Conservation (phyloP, 1,140 invertebrate species). For the Drosophila tani region DNA sequence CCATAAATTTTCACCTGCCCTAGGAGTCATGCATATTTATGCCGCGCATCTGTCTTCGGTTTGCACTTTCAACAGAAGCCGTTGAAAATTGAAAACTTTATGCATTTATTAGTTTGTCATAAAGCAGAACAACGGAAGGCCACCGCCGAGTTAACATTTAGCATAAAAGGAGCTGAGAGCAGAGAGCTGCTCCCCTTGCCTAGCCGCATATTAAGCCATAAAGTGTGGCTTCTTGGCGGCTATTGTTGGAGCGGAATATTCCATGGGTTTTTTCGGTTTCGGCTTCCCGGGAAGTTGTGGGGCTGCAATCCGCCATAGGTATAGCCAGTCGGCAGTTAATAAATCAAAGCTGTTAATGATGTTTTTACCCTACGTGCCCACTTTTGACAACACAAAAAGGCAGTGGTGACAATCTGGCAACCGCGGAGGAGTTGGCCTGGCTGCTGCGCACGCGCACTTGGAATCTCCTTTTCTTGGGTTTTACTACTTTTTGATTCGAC, state of each 20-base stretch:
- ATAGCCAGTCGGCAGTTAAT: conserved; percentile 77
- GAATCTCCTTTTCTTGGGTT: conserved; percentile 45
- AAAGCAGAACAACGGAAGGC: conserved; percentile 60
- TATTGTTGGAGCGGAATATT: conserved; percentile 33
- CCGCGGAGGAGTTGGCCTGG: neutral
- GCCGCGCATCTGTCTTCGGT: conserved; percentile 28
- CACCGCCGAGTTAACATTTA: conserved; percentile 39
- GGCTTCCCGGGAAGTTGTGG: conserved; percentile 58
- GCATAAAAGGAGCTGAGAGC: conserved; percentile 47
- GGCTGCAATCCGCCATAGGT: conserved; percentile 42
- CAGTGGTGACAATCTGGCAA: conserved; percentile 32
- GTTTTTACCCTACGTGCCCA: conserved; percentile 83
- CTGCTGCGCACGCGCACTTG: conserved; percentile 45
- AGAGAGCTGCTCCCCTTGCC: neutral
- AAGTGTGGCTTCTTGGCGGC: conserved; percentile 58
- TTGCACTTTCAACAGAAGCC: conserved; percentile 64
- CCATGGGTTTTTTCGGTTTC: conserved; percentile 42
- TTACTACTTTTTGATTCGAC: conserved; percentile 71
- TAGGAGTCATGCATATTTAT: conserved; percentile 34
- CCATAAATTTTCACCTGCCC: conserved; percentile 43
- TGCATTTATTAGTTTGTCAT: conserved; percentile 82
- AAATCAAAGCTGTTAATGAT: conserved; percentile 85
- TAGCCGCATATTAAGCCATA: conserved; percentile 72
- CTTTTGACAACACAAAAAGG: conserved; percentile 76
- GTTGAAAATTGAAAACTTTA: conserved; percentile 76